Evolutionary conservation across 2,113 vertebrate species (phyloP), one percentile per base, ranked within the genome.

Genomic region (Rallus limicola): DNA sequence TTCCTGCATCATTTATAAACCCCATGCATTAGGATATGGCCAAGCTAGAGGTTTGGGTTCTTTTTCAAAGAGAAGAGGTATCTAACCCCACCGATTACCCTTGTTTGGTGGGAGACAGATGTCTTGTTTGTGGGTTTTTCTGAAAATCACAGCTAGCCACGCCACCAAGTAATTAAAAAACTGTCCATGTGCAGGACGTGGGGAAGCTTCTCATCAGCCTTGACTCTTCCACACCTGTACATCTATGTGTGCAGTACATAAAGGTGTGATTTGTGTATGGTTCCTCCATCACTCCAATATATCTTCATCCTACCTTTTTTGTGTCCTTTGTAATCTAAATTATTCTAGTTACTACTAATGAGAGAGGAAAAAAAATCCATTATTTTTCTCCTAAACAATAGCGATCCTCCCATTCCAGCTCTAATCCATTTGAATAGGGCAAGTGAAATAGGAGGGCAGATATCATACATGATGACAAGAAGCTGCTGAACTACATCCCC

Each of bases 131-230:
- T 72, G 86, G 88, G 82, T 88, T 92, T 81, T 88, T 88, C 63
- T 48, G 86, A 71, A 92, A 95, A 90, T 94, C 68, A 77, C 82
- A 90, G 82, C 13, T 77, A 90, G 44, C 86, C 85, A 14, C 40
- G 86, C 85, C 82, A 94, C 82, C 85, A 90, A 92, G 76, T 88
- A 93, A 95, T 86, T 92, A 90, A 92, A 93, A 94, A 76, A 50
- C 46, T 76, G 77, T 56, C 64, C 79, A 50, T 50, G 42, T 88
- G 86, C 88, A 90, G 93, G 88, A 72, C 26, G 6, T 31, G 70
- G 79, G 63, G 88, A 86, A 95, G 86, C 75, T 68, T 18, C 90
- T 93, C 19, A 0, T 44, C 55, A 92, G 79, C 59, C 79, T 86
- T 38, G 64, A n/a, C 50, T 59, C 48, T 48, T 72, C 90, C 70